phyloP scores from a whole-genome alignment of 2,113 vertebrate genomes.

The Mustela lutreola region DNA sequence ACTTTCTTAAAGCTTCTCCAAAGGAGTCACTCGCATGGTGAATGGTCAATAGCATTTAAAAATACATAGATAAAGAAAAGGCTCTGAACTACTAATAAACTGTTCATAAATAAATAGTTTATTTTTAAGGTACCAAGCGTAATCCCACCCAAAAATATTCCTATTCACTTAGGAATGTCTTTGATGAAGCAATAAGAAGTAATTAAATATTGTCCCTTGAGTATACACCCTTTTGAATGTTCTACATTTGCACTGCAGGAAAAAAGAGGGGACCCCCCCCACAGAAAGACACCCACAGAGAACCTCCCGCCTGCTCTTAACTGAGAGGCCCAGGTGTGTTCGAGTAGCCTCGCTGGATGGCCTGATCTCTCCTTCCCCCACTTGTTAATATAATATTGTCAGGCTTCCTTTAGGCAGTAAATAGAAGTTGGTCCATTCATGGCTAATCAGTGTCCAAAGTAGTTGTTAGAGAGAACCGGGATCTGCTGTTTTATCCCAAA shows the following conservation, averaged over 20 bases:
- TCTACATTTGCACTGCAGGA: neutral
- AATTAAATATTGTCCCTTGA: neutral
- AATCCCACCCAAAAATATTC: slow-evolving; percentile 1
- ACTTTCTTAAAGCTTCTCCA: neutral
- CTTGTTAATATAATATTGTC: neutral
- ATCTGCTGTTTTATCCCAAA: neutral
- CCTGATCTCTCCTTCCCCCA: neutral
- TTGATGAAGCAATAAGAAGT: slow-evolving; percentile 18
- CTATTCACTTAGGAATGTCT: slow-evolving; percentile 11
- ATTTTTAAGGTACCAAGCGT: slow-evolving; percentile 11
- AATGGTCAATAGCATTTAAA: neutral
- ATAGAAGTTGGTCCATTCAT: neutral
- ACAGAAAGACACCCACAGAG: neutral
- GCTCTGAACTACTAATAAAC: neutral
- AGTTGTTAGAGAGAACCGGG: neutral
- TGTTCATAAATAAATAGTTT: slow-evolving; percentile 22
- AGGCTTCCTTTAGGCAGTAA: neutral
- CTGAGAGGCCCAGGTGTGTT: neutral
- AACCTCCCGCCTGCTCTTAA: neutral
- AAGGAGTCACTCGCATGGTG: neutral
- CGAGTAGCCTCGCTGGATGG: neutral
- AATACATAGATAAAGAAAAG: neutral
- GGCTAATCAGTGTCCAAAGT: neutral
- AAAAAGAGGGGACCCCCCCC: neutral
- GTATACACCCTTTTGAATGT: neutral